Evolutionary conservation across 2,113 vertebrate genomes (phyloP).

Genomic region (Smithornis capensis): DNA sequence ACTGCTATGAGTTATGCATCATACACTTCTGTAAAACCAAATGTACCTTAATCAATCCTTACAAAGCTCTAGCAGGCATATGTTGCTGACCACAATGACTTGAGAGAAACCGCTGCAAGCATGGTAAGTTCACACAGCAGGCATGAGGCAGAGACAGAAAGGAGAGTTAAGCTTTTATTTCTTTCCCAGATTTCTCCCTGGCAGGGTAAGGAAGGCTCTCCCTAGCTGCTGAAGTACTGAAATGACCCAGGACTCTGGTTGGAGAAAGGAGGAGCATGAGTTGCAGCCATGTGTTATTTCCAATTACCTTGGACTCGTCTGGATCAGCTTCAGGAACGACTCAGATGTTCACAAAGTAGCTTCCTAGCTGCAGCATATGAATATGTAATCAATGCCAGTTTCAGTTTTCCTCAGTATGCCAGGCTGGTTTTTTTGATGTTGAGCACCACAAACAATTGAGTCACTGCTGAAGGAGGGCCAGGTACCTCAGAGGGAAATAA

Average conservation of each 20-base stretch:
- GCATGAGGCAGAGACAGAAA: neutral
- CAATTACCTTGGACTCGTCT: neutral
- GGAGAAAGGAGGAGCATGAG: neutral
- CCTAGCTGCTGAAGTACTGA: neutral
- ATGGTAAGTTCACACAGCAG: neutral
- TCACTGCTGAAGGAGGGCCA: neutral
- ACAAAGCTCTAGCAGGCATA: fast-evolving
- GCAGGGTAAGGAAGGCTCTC: neutral
- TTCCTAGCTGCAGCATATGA: neutral
- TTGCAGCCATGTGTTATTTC: neutral
- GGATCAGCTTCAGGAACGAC: conserved; percentile 5
- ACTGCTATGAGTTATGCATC: neutral
- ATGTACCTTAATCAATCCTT: neutral
- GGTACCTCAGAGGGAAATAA: neutral
- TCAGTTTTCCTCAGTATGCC: neutral
- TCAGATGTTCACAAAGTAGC: neutral
- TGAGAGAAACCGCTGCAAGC: neutral
- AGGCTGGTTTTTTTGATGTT: neutral
- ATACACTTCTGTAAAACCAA: neutral
- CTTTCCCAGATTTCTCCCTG: neutral
- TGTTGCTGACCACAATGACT: neutral
- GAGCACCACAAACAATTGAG: neutral
- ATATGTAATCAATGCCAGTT: neutral
- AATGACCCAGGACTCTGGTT: neutral
- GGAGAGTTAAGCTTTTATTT: neutral